These are phyloP conservation scores for Melanerpes aurifrons DNA, from an alignment of 2,113 vertebrate genomes.

Conservation along the genomic window DNA sequence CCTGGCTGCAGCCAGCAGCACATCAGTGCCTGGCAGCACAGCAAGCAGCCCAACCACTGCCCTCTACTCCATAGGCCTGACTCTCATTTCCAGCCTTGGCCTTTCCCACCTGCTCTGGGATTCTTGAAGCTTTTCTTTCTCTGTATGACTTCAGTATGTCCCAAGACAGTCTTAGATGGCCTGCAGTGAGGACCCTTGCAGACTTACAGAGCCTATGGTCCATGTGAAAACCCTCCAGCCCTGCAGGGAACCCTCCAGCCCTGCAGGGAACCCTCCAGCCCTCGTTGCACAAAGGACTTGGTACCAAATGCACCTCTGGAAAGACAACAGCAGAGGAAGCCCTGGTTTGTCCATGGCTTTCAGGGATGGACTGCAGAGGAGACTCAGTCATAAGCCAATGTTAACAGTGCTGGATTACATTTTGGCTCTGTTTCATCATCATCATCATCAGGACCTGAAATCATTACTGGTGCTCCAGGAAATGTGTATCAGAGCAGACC, in stretches of 20 bases:
- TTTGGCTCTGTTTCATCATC: background rate
- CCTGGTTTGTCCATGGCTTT: rapidly evolving
- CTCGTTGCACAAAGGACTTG: background rate
- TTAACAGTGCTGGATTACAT: background rate
- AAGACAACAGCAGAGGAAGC: too few relatives aligned
- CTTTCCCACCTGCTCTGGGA: background rate
- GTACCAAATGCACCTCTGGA: background rate
- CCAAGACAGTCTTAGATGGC: background rate
- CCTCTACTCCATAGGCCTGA: background rate
- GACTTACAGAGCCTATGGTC: background rate
- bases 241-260: background rate
- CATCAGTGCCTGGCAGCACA: background rate
- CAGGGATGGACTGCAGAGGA: background rate
- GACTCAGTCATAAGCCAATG: rapidly evolving
- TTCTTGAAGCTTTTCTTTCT: background rate
- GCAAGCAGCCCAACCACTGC: background rate
- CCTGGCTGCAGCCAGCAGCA: background rate
- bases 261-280: background rate
- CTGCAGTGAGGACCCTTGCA: background rate
- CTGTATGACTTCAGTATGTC: rapidly evolving
- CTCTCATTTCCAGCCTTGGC: background rate
- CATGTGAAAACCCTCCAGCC: background rate
- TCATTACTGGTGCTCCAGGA: background rate
- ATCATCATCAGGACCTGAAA: background rate
- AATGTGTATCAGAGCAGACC: background rate